Evolutionary conservation across 2,888 invertebrate species (phyloP).

Genomic region (Caenorhabditis angaria): DNA sequence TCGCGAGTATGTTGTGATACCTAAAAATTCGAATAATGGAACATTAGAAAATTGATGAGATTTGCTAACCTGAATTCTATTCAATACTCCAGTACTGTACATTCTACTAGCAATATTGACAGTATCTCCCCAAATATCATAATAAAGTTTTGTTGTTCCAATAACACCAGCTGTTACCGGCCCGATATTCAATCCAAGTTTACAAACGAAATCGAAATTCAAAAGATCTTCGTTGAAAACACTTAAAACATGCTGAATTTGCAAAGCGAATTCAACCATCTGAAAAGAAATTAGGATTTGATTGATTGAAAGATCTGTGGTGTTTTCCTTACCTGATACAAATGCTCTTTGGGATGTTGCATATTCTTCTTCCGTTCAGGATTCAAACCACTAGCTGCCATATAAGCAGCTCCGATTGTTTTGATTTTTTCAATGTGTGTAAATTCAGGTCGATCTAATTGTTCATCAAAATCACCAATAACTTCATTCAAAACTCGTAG

Average conservation of each 20-base stretch:
- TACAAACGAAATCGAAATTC: slow-evolving; percentile 85
- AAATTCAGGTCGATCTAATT: slow-evolving; percentile 80
- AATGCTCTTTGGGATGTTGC: slow-evolving; percentile 68
- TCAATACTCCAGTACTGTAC: slow-evolving; percentile 92
- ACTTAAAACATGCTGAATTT: slow-evolving; percentile 86
- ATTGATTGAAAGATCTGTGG: no score
- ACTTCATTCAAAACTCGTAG: slow-evolving; percentile 89
- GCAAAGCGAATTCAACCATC: slow-evolving; percentile 90
- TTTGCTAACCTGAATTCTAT: slow-evolving; percentile 78
- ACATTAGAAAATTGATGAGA: neutral
- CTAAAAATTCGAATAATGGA: slow-evolving; percentile 37
- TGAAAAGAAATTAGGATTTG: slow-evolving; percentile 76
- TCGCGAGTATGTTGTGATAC: slow-evolving; percentile 69
- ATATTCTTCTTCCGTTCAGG: slow-evolving; percentile 80
- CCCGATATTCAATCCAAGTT: slow-evolving; percentile 82
- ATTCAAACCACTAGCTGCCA: slow-evolving; percentile 95
- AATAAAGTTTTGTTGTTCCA: slow-evolving; percentile 92
- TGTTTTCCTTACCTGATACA: slow-evolving; percentile 65
- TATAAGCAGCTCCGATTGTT: slow-evolving; percentile 81
- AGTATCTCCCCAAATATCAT: slow-evolving; percentile 98
- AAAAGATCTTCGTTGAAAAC: slow-evolving; percentile 89
- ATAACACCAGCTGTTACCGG: slow-evolving; percentile 91
- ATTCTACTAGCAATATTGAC: slow-evolving; percentile 96
- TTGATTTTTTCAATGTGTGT: slow-evolving; percentile 91
- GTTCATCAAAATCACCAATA: slow-evolving; percentile 93